A percentile compares a stretch with the other conserved stretches of the same genome.
These are phyloP conservation scores for Macrochelys suwanniensis DNA, from an alignment of 2,797 vertebrate species.

Conservation along the genomic window DNA sequence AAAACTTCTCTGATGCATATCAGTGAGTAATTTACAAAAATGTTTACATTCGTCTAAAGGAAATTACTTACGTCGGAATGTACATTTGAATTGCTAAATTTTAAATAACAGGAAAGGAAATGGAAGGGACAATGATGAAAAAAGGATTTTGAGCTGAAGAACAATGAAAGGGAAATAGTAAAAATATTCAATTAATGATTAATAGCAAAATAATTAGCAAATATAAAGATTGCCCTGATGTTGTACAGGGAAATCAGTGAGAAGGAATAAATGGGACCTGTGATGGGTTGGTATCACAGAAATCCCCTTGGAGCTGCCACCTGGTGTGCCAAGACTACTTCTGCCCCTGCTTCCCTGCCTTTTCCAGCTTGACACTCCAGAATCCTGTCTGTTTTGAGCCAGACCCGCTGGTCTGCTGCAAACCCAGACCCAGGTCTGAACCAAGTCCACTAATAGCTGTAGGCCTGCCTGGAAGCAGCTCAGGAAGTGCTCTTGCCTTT, in stretches of 20 bases:
- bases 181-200: background rate
- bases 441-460: too few species aligned
- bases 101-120: background rate
- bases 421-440: too few species aligned
- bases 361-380: too few species aligned
- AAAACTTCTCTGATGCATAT: background rate
- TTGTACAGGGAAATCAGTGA: fast-evolving
- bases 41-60: background rate
- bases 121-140: fast-evolving
- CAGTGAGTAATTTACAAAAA: background rate
- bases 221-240: background rate
- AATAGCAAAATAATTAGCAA: background rate
- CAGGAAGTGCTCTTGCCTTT: too few species aligned
- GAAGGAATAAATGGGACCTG: background rate
- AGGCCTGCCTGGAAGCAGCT: too few species aligned
- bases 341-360: too few species aligned
- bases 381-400: too few species aligned
- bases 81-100: background rate
- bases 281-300: too few species aligned
- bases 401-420: too few species aligned
- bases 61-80: background rate
- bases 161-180: background rate
- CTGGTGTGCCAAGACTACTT: too few species aligned
- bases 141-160: background rate
- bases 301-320: too few species aligned